Evolutionary conservation across 2,888 invertebrate genomes (phyloP), one percentile per base, ranked within the genome.

Genomic region (Gortyna flavago): DNA sequence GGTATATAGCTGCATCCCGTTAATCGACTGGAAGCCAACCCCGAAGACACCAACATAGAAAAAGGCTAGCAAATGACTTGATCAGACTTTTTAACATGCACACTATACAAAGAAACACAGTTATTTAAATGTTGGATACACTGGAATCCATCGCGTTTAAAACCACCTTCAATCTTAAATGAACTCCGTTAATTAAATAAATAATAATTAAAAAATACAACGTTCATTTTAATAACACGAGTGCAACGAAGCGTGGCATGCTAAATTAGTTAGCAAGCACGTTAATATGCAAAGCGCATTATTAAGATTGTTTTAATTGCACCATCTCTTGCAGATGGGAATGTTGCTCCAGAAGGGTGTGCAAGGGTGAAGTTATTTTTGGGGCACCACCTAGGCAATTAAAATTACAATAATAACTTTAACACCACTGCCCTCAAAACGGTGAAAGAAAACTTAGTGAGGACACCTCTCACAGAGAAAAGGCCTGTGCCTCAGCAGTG

Each of bases 181-280:
- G 29, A 54, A 70, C 70, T 64, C 13, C 29, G 21, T 66, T 72
- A 25, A n/a, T 74, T 80, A 67, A 79, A 79, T 67, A 67, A 80
- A 74, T 48, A 61, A 48, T 21, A 62, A 80, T 74, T 62, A 35
- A 67, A 74, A 74, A 79, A 44, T 54, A 29, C 25, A 44, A 57
- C 79, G 81, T 74, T 16, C 7, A 38, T 74, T 67, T 80, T 79
- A 73, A 73, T 67, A 66, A 38, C 21, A 54, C 6, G 35, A 9
- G 32, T 62, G 54, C 35, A 62, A 38, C 79, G 44, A 57, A 74
- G 75, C 81, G 75, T 32, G 16, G n/a, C 61, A n/a, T 67, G 44
- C 25, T 74, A 74, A 73, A 80, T 79, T 35, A 51, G 41, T 66
- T 35, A 0, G 32, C 11, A 38, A 79, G 32, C 72, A 29, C 65